Percentiles rank a stretch among this genome's conserved stretches.
These are phyloP conservation scores for Varroa destructor DNA, from an alignment of 1,140 invertebrate species.

Conservation along the genomic window DNA sequence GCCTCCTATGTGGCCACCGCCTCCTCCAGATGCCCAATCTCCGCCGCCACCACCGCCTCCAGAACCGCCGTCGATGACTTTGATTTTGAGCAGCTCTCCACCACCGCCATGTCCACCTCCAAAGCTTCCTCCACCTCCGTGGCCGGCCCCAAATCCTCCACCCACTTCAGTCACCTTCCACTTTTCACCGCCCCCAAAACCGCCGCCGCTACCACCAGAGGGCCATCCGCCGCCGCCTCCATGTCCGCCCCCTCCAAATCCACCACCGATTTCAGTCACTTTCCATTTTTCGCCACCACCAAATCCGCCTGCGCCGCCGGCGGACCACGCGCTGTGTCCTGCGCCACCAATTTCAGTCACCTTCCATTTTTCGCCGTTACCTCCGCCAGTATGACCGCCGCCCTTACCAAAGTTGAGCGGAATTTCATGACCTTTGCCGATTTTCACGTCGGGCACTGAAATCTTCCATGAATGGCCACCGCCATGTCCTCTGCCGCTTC, in stretches of 20 bases:
- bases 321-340: slow-evolving; percentile 6
- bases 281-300: slow-evolving; percentile 23
- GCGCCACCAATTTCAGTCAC: slow-evolving; percentile 4
- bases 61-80: neutral
- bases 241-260: neutral
- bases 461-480: slow-evolving; percentile 14
- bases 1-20: neutral
- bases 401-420: slow-evolving; percentile 19
- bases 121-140: neutral
- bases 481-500: neutral
- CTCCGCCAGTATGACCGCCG: neutral
- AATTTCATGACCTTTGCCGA: slow-evolving; percentile 16
- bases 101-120: slow-evolving; percentile 9
- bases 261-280: slow-evolving; percentile 3
- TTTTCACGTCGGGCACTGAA: slow-evolving; percentile 4
- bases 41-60: slow-evolving; percentile 15
- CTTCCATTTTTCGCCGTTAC: slow-evolving; percentile 5
- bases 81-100: neutral
- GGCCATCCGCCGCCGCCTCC: neutral
- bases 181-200: neutral
- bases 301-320: neutral
- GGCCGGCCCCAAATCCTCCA: neutral
- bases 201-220: neutral
- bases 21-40: slow-evolving; percentile 5
- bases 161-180: slow-evolving; percentile 23